Base-by-base conservation (phyloP, 2,797 vertebrate species). In the Loris lydekkerianus region DNA sequence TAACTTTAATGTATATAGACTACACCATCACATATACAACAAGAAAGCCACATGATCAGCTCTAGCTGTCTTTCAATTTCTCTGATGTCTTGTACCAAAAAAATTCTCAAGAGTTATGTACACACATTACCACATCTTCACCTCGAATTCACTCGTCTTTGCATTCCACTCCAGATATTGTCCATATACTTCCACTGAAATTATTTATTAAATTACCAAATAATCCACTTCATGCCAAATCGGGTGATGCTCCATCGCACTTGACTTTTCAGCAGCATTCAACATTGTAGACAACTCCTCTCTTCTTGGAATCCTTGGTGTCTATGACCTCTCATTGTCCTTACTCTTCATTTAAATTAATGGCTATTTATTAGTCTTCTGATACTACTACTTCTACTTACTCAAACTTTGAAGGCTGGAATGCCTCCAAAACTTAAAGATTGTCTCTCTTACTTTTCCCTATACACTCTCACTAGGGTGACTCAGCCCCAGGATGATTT, bases 191-290 rank as follows among this genome's bases (percentile, higher is more conserved):
- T 46, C 7, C 25, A 46, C 20, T 58, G 70, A 81, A 69, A 86
- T 61, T 86, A 37, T 20, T 94, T 67, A n/a, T 89, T 67, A 89
- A 82, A 53, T 85, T 86, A 58, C 20, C 27, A 77, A 63, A 37
- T 3, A 53, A 27, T 34, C 3, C 6, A 2, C 85, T 86, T 70
- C 82, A 75, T 72, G 27, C 7, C 72, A 83, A 70, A 75, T 63
- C 37, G 63, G 17, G 75, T 77, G 53, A 69, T 27, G 2, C 4
- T 40, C 5, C 6, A 56, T 49, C 23, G 14, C n/a, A 63, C 13
- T 6, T 78, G 31, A 70, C 27, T 53, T 82, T 89, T 93, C 34
- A 65, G 80, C 27, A 89, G 2, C 17, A 73, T 67, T 89, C 13
- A 40, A 31, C 13, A 43, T 20, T 76, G 75, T 25, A 81, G 10